Evolutionary conservation across 1,140 invertebrate species (phyloP), one percentile per base, ranked within the genome.

Genomic region (Aphelinus atriplicis): DNA sequence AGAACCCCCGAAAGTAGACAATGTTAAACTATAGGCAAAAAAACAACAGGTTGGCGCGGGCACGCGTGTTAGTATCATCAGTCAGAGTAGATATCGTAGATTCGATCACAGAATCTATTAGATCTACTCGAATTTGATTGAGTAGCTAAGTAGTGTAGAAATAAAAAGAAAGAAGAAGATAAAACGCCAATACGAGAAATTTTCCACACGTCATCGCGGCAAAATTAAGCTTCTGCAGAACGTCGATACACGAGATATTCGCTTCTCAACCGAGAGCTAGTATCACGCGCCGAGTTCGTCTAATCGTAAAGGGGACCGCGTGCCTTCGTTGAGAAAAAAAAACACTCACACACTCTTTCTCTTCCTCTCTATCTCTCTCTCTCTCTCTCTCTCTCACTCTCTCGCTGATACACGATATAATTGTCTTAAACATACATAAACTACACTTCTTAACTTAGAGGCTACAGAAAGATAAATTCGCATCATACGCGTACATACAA

Each of bases 241-340:
- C 85, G 81, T 86, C 83, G 75, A 77, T 77, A 79, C 81, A 81
- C 81, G 84, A 80, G 82, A 87, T 87, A 85, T 72, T 81, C 81
- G 79, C 83, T 81, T 79, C 62, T 47, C 77, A 82, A 80, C 79
- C 77, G 55, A 66, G 48, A 66, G 55, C 55, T 58, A 84, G 80
- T 86, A 86, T 83, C 79, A 80, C 84, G 85, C 77, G 82, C 82
- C 81, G 84, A 86, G 85, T 87, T 87, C 85, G 61, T 46, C 47
- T 42, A 75, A 80, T 81, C 82, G 86, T 88, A 88, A 87, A 87
- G 87, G 87, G 86, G 86, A 88, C 85, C 85, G 87, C 81, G 84
- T 88, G 87, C 82, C 87, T 88, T 88, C 86, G 65, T 72, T 69
- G 68, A 42, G 3, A 51, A 69, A 62, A 64, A 64, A 63, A 70